Conservation (phyloP, 1,140 invertebrate genomes). For the Eurosta solidaginis region DNA sequence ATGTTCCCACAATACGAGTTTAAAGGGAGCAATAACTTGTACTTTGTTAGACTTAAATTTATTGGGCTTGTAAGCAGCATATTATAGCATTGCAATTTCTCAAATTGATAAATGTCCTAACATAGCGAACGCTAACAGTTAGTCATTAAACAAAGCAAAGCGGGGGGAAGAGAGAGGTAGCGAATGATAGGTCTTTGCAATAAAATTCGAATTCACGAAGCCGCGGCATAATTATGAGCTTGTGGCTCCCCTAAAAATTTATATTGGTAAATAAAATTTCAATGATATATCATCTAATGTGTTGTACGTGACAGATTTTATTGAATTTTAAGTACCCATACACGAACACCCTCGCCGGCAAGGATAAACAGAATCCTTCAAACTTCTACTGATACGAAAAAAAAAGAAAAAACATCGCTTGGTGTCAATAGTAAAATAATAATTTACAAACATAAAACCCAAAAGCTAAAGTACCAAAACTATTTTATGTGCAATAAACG, state of each 20-base stretch:
- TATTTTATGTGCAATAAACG: background rate
- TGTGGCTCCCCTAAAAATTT: background rate
- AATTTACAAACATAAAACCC: background rate
- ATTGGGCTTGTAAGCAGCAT: too few species aligned
- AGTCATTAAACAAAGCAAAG: background rate
- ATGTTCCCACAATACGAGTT: too few species aligned
- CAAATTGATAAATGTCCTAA: constrained; percentile 6
- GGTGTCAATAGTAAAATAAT: constrained; percentile 12
- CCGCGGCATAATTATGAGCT: background rate
- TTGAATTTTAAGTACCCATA: constrained; percentile 9
- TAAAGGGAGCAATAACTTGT: too few species aligned
- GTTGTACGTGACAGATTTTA: constrained; percentile 16
- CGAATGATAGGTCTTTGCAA: background rate
- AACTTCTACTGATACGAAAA: too few species aligned
- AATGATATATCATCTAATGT: constrained; percentile 25
- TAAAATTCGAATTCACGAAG: background rate
- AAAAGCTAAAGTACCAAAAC: background rate
- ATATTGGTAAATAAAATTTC: background rate
- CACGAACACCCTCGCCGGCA: background rate
- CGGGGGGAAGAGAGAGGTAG: background rate
- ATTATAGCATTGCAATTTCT: too few species aligned
- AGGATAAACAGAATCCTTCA: too few species aligned
- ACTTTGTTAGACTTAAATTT: too few species aligned
- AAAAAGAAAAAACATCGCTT: background rate
- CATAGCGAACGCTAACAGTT: background rate